Base-by-base conservation (phyloP, 2,113 vertebrate species). In the Gymnarchus niloticus region DNA sequence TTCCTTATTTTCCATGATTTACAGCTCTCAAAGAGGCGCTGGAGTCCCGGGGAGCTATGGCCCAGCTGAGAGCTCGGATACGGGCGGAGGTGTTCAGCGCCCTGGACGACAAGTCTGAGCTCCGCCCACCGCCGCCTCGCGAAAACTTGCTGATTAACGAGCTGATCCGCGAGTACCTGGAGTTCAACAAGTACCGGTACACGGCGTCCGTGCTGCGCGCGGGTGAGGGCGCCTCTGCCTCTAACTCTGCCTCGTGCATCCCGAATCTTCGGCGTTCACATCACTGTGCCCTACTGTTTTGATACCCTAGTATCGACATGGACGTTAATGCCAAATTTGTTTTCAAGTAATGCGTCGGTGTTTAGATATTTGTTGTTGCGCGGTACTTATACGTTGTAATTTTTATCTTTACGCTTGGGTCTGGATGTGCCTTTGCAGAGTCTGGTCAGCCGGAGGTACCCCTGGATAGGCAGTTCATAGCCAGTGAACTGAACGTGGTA, bases 131-230 rank as follows among this genome's bases (percentile, higher is more conserved):
- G 0, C 85, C 98, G 88, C 95, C 95, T 61, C 96, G 94, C 69
- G 96, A 98, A 91, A 99, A 98, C 86, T 94, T 99, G 28, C 92
- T 99, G 17, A 95, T 99, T 85, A 99, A 99, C 9, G 97, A 99
- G 85, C 93, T 99, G 57, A 95, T 99, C 90, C 95, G 96, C 48
- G 98, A 99, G 54, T 99, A 99, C 89, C 91, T 99, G 91, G 95
- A 96, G n/a, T 99, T 97, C 91, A 98, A 99, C 93, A 95, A 96
- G 84, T 99, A 98, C 3, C 95, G 92, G 28, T 95, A 98, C 44
- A 89, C 96, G 0, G 94, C 96, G 0, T 99, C 97, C 0, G 97
- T 99, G 0, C 89, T 99, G 19, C 95, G 90, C 2, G 95, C 97
- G 93, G 98, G 98, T 99, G 90, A 49, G 52, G 77, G 54, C 6